Evolutionary conservation across 2,888 invertebrate species (phyloP), one percentile per base, ranked within the genome.

Genomic region (Ectropis crepuscularia): DNA sequence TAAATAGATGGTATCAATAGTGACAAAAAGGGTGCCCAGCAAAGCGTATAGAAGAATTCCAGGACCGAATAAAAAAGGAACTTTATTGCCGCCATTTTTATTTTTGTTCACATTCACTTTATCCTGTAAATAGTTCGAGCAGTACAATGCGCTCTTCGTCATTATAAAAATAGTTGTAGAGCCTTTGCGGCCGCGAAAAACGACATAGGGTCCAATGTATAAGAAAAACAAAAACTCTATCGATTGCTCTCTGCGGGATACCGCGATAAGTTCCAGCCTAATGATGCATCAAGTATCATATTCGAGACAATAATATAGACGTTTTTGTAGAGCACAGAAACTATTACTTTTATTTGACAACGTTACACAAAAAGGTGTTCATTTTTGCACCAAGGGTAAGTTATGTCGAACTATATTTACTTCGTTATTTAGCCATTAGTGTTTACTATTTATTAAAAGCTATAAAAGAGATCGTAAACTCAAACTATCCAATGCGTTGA

Each of bases 211-310:
- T 62, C 59, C 43, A 72, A 70, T 72, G 73, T 73, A 77, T 78
- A 73, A 63, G 64, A 69, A 70, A 73, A 60, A 50, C 59, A 71
- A 74, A 76, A 74, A 74, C 74, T 74, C 71, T 77, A 82, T 81
- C 76, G 82, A 83, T 83, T 74, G 74, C 73, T 76, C 80, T 57
- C 81, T 74, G 78, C 80, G 71, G 78, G 80, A 71, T 65, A 72
- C 66, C 74, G 74, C 71, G 72, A 77, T 80, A 78, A 76, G 70
- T 73, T 71, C 71, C 65, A 66, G 55, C 68, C 70, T 77, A 80
- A 80, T 79, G 78, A 78, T 75, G 68, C 74, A 72, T 75, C 74
- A 75, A 65, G 75, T 77, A 76, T 76, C 73, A 77, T 74, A 77
- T 74, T 76, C 68, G 74, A 77, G 68, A 65, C 66, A 68, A 73